Percentiles rank a stretch among this genome's conserved stretches.
phyloP scores from a whole-genome alignment of 2,888 invertebrate species.

The Diaperis boleti region DNA sequence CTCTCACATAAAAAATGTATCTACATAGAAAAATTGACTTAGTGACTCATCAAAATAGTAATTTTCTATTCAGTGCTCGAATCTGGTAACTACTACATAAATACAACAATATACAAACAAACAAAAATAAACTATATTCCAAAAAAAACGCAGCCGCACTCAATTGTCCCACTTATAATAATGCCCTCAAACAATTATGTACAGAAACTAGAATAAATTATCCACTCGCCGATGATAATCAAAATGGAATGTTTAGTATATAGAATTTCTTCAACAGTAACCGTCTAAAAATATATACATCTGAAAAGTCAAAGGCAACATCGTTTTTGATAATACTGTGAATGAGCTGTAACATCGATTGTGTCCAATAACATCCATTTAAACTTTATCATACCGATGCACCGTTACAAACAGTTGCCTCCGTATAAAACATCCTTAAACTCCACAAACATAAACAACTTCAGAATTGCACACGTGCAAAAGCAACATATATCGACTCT shows the following conservation, averaged over 20 bases:
- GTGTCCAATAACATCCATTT: constrained; percentile 31
- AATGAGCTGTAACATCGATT: constrained; percentile 36
- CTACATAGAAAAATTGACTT: constrained; percentile 40
- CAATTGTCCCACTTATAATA: constrained; percentile 10
- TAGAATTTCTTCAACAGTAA: constrained; percentile 27
- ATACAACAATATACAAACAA: constrained; percentile 33
- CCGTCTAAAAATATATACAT: constrained; percentile 39
- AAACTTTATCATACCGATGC: constrained; percentile 29
- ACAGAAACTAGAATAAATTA: constrained; percentile 26
- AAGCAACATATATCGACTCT: constrained; percentile 22
- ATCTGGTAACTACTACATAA: constrained; percentile 33
- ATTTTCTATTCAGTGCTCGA: constrained; percentile 31
- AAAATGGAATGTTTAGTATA: constrained; percentile 33
- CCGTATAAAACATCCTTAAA: constrained; percentile 29
- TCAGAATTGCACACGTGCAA: constrained; percentile 19
- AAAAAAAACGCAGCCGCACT: constrained; percentile 16
- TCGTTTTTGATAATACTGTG: constrained; percentile 35
- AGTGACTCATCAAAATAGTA: constrained; percentile 23
- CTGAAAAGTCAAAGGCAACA: constrained; percentile 36
- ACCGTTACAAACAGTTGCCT: constrained; percentile 6
- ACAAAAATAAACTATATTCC: constrained; percentile 7
- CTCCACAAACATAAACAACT: constrained; percentile 29
- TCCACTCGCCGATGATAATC: constrained; percentile 16
- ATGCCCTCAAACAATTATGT: constrained; percentile 36
- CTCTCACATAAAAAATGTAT: constrained; percentile 40